Conservation (phyloP, 1,140 invertebrate genomes). For the Muscidifurax raptorellus region DNA sequence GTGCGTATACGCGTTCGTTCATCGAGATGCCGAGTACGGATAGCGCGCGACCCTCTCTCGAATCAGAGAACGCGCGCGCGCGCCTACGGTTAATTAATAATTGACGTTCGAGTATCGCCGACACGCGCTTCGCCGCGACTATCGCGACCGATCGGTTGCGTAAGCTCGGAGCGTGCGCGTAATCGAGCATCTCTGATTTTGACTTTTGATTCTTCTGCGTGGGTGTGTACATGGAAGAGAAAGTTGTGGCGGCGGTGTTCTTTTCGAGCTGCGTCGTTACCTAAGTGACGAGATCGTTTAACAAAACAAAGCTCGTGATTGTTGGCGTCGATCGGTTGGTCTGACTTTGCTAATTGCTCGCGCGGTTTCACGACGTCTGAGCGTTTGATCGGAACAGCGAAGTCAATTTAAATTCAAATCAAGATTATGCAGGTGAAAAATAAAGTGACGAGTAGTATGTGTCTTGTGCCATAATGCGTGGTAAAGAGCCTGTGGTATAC, state of each 20-base stretch:
- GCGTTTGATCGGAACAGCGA: too few relatives aligned
- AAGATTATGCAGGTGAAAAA: too few relatives aligned
- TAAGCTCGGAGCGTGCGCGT: slow-evolving; percentile 1
- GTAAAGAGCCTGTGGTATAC: too few relatives aligned
- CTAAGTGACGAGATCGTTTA: slow-evolving; percentile 23
- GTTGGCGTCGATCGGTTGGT: too few relatives aligned
- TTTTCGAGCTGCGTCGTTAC: slow-evolving; percentile 14
- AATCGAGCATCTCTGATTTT: slow-evolving; percentile 26
- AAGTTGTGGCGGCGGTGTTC: background rate
- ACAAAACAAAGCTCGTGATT: slow-evolving; percentile 33
- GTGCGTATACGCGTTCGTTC: slow-evolving; percentile 43
- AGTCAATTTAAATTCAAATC: too few relatives aligned
- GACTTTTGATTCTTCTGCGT: background rate
- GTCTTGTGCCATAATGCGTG: too few relatives aligned
- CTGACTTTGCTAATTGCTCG: too few relatives aligned
- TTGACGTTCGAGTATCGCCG: slow-evolving; percentile 59
- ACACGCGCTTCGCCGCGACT: slow-evolving; percentile 44
- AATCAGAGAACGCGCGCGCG: slow-evolving; percentile 40
- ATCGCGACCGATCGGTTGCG: slow-evolving; percentile 9
- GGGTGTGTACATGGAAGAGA: background rate
- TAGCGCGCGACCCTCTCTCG: slow-evolving; percentile 61
- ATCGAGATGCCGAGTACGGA: slow-evolving; percentile 61
- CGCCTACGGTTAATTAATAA: slow-evolving; percentile 66
- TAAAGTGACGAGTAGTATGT: too few relatives aligned
- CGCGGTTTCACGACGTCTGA: too few relatives aligned